A percentile compares a stretch with the other conserved stretches of the same genome.
phyloP scores from a whole-genome alignment of 2,797 vertebrate genomes.

The Menidia menidia region DNA sequence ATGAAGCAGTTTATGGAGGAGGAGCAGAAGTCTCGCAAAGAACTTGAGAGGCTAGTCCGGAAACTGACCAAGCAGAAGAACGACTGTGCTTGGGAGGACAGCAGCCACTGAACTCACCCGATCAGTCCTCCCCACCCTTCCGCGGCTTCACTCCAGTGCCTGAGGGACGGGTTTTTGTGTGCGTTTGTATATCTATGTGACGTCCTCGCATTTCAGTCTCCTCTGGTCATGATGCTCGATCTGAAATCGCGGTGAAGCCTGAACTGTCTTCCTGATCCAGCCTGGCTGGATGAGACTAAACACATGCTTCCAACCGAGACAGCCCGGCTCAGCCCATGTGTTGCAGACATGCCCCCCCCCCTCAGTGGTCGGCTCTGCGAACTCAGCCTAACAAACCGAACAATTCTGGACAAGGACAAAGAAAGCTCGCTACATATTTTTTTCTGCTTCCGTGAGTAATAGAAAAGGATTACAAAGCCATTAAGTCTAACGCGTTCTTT shows the following conservation, averaged over 20 bases:
- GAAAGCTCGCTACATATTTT: conserved; percentile 16
- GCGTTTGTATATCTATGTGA: conserved; percentile 35
- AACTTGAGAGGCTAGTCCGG: conserved; percentile 93
- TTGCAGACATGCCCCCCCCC: conserved; percentile 33
- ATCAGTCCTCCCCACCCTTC: conserved; percentile 5
- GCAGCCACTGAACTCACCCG: conserved; percentile 79
- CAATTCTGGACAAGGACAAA: conserved; percentile 28
- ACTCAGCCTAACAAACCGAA: conserved; percentile 40
- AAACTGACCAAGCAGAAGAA: conserved; percentile 95
- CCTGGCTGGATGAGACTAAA: conserved; percentile 26
- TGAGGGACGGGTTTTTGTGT: conserved; percentile 7
- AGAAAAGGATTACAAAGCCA: conserved; percentile 59
- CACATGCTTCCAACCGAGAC: conserved; percentile 36
- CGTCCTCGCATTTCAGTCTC: conserved; percentile 56
- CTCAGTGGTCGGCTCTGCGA: conserved; percentile 57
- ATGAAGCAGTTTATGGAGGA: conserved; percentile 98
- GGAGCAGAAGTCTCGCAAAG: conserved; percentile 95
- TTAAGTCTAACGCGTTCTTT: conserved; percentile 41
- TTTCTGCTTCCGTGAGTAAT: conserved; percentile 36
- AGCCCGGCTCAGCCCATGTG: conserved; percentile 36
- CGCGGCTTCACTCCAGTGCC: conserved; percentile 17
- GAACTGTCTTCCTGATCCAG: conserved; percentile 48
- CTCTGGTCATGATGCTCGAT: conserved; percentile 9
- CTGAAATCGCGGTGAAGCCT: conserved; percentile 22
- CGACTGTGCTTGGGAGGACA: conserved; percentile 90